Base-by-base conservation (phyloP, 2,888 invertebrate species). In the Drosophila leonis region DNA sequence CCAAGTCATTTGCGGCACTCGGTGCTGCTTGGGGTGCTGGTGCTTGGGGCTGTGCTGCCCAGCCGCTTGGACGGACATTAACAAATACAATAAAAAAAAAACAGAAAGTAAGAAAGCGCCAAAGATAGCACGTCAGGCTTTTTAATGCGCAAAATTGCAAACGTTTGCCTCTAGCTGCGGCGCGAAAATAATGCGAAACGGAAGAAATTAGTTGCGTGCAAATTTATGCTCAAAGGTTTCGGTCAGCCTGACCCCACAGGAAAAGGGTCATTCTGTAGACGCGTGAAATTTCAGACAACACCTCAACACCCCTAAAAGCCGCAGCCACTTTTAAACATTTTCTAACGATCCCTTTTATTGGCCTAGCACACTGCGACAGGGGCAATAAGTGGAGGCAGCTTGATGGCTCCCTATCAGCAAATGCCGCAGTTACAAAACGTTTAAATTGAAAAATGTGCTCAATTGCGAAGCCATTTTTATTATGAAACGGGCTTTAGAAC, bases 121-220 rank as follows among this genome's bases (percentile, higher is more conserved):
- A 88, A 90, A 90, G 87, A 88, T 89, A 90, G 90, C 89, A 82
- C 88, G 88, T 82, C 82, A 90, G 90, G 84, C 78, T 88, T 86
- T 85, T 86, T 90, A 86, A 86, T 90, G 86, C 86, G 86, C 88
- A 88, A 90, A 86, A 90, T 90, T 86, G 86, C 90, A 83, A 90
- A 88, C 86, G 83, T 78, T 87, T 83, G 70, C 65, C 68, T 56
- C 69, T 71, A 80, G 72, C 87, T 75, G 89, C 48, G 48, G 48
- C 48, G 48, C 75, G 83, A 83, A 90, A 87, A 83, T 88, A 87
- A 87, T 87, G 87, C 89, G 89, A 87, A 88, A 90, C 87, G 87
- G 87, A 87, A 87, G 87, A 87, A 87, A 87, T 87, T 87, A 87
- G 87, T 86, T 88, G 90, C 86, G 87, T 89, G 86, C 89, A 89